Conservation (phyloP, 1,140 invertebrate species). For the Dinoponera quadriceps region DNA sequence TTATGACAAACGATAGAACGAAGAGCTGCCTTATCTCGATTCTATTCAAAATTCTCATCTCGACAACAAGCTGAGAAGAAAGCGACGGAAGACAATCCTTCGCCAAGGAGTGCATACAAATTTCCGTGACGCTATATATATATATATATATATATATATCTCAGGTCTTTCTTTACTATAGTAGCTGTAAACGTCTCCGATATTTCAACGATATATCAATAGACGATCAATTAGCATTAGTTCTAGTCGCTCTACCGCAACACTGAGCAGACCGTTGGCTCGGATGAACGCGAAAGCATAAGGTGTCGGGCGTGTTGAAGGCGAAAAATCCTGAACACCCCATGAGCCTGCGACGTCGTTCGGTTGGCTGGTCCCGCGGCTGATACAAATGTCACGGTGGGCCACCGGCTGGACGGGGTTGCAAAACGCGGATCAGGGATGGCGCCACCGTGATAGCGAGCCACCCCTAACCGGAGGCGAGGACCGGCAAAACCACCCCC, state of each 20-base stretch:
- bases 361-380: conserved; percentile 16
- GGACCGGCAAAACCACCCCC: conserved; percentile 72
- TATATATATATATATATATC: conserved; percentile 11
- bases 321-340: not conserved
- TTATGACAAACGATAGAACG: not conserved
- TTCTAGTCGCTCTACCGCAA: not conserved
- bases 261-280: not conserved
- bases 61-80: not conserved
- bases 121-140: not conserved
- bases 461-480: conserved; percentile 46
- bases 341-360: not conserved
- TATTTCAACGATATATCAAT: not conserved
- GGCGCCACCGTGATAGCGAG: conserved; percentile 72
- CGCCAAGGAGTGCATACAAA: not conserved
- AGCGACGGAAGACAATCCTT: not conserved
- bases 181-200: not conserved
- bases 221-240: not conserved
- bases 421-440: conserved; percentile 65
- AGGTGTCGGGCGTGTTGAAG: not conserved
- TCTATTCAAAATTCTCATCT: not conserved
- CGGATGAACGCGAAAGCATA: not conserved
- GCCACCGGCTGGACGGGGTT: conserved; percentile 10
- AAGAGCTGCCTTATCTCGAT: not conserved
- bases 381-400: conserved; percentile 30
- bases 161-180: not conserved